phyloP scores from a whole-genome alignment of 2,113 vertebrate species.

The Vombatus ursinus region DNA sequence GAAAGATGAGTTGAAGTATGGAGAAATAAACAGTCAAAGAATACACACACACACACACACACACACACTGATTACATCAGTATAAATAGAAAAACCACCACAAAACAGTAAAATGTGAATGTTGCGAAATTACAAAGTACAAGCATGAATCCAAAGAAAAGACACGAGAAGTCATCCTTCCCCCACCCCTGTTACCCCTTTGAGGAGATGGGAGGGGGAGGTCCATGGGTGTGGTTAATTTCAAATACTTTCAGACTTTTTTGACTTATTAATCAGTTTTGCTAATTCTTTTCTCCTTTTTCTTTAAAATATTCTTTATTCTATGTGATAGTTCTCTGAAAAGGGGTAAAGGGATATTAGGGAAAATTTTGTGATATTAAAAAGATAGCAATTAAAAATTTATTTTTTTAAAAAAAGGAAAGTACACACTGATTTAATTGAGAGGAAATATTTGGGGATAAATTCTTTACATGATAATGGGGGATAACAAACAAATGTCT shows the following conservation, averaged over 20 bases:
- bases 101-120: neutral
- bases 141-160: neutral
- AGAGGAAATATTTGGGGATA: neutral
- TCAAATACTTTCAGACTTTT: neutral
- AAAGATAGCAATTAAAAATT: too few species aligned
- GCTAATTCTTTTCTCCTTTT: neutral
- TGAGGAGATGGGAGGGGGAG: too few species aligned
- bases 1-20: too few species aligned
- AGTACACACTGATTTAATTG: neutral
- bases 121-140: neutral
- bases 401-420: neutral
- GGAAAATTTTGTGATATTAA: neutral
- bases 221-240: neutral
- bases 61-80: too few species aligned
- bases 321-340: neutral
- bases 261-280: neutral
- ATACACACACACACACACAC: too few species aligned
- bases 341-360: neutral
- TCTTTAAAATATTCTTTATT: neutral
- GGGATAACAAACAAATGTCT: neutral
- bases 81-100: too few species aligned
- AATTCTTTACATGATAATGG: neutral
- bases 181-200: too few species aligned
- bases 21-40: too few species aligned
- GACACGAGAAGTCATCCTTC: neutral